Evolutionary conservation across 2,888 invertebrate species (phyloP).

Genomic region (Zygothrica quintamaculata): DNA sequence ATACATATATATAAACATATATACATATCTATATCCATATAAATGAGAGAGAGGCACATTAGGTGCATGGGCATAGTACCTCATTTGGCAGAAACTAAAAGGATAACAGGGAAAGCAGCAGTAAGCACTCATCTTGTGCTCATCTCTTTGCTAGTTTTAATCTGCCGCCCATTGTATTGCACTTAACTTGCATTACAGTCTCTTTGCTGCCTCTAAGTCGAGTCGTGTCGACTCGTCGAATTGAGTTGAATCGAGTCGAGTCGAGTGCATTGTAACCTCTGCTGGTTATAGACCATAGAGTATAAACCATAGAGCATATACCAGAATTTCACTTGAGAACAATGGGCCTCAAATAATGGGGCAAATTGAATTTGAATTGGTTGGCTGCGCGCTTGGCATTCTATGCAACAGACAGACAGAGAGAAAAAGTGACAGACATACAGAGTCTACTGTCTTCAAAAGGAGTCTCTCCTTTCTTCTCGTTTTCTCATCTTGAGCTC

Average conservation of each 20-base stretch:
- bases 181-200: constrained; percentile 72
- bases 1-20: neutral
- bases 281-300: constrained; percentile 20
- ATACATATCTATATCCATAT: constrained; percentile 5
- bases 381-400: constrained; percentile 57
- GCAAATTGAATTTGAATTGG: constrained; percentile 84
- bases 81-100: neutral
- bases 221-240: neutral
- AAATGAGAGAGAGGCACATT: constrained; percentile 33
- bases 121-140: constrained; percentile 49
- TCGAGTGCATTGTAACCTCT: constrained; percentile 56
- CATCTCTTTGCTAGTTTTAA: constrained; percentile 75
- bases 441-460: constrained; percentile 15
- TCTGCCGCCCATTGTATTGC: constrained; percentile 75
- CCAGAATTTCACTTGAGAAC: constrained; percentile 66
- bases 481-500: constrained; percentile 51
- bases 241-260: neutral
- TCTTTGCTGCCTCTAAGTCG: constrained; percentile 31
- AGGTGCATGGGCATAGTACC: constrained; percentile 1
- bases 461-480: constrained; percentile 31
- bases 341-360: constrained; percentile 81
- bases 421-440: too few relatives aligned
- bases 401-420: too few relatives aligned
- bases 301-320: constrained; percentile 22
- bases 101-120: constrained; percentile 5